These are phyloP conservation scores for Paguma larvata DNA, from an alignment of 2,797 vertebrate genomes.

Conservation along the genomic window DNA sequence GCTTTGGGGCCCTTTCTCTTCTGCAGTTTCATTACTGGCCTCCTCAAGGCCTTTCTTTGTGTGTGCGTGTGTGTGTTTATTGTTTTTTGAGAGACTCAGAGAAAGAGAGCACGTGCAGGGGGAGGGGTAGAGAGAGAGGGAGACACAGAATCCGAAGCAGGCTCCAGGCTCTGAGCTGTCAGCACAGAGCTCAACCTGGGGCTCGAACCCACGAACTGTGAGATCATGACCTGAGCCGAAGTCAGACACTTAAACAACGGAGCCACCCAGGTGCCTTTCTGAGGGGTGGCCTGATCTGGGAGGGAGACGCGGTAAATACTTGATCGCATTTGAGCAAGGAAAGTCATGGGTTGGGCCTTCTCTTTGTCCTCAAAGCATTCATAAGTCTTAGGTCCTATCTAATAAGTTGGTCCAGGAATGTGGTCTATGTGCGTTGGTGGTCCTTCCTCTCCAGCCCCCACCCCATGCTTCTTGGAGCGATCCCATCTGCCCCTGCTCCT, in stretches of 20 bases:
- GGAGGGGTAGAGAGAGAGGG: too few species aligned
- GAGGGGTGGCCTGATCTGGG: not conserved
- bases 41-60: not conserved
- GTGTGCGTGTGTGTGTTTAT: too few species aligned
- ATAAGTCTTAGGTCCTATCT: not conserved
- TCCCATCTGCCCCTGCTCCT: not conserved
- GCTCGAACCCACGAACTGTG: too few species aligned
- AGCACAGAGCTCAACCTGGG: too few species aligned
- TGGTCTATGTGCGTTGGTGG: rapidly evolving
- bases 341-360: not conserved
- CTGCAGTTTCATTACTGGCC: not conserved
- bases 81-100: too few species aligned
- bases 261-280: not conserved
- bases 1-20: not conserved
- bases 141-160: too few species aligned
- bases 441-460: not conserved
- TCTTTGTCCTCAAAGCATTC: not conserved
- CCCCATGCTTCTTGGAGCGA: rapidly evolving
- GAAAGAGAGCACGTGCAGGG: too few species aligned
- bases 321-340: not conserved
- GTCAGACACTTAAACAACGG: too few species aligned
- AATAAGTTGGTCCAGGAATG: not conserved
- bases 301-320: not conserved
- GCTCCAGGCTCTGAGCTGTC: too few species aligned
- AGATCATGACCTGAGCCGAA: too few species aligned